These are phyloP conservation scores for western clawed frog (Xenopus tropicalis) DNA, from an alignment of 2,113 vertebrate species.

Conservation along the genomic window DNA sequence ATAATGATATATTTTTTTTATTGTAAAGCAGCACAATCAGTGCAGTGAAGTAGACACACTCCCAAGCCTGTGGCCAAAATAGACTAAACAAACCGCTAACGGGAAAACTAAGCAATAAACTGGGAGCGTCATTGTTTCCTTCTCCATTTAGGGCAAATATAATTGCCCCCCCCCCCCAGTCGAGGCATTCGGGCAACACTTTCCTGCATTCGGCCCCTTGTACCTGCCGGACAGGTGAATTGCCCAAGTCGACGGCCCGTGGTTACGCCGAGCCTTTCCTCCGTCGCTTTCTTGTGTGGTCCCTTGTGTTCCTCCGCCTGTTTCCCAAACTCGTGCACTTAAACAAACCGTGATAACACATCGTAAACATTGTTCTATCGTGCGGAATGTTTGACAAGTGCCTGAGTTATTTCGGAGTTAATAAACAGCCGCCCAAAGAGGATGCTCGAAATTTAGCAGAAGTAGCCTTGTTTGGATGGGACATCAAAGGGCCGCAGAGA, in stretches of 20 bases:
- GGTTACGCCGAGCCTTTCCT: background rate
- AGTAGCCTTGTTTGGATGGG: constrained; percentile 68
- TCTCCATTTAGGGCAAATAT: background rate
- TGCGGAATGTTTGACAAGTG: constrained; percentile 76
- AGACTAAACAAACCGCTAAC: background rate
- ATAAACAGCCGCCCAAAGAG: constrained; percentile 90
- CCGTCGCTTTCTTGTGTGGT: constrained; percentile 74
- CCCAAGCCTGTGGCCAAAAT: background rate
- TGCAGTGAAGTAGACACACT: background rate
- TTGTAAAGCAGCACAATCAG: background rate
- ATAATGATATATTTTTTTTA: no score
- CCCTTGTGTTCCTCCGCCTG: constrained; percentile 56
- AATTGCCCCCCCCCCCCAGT: background rate
- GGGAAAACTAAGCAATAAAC: background rate
- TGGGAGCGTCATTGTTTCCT: background rate
- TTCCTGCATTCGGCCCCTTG: no score
- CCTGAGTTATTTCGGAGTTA: constrained; percentile 83
- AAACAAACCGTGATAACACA: constrained; percentile 79
- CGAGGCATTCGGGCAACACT: no score
- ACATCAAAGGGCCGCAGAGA: constrained; percentile 81
- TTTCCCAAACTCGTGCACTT: constrained; percentile 65
- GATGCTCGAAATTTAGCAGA: constrained; percentile 77
- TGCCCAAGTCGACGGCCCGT: background rate
- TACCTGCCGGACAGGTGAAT: background rate
- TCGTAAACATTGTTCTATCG: constrained; percentile 78